phyloP scores from a whole-genome alignment of 2,797 vertebrate genomes.

The Cephalopachus bancanus region DNA sequence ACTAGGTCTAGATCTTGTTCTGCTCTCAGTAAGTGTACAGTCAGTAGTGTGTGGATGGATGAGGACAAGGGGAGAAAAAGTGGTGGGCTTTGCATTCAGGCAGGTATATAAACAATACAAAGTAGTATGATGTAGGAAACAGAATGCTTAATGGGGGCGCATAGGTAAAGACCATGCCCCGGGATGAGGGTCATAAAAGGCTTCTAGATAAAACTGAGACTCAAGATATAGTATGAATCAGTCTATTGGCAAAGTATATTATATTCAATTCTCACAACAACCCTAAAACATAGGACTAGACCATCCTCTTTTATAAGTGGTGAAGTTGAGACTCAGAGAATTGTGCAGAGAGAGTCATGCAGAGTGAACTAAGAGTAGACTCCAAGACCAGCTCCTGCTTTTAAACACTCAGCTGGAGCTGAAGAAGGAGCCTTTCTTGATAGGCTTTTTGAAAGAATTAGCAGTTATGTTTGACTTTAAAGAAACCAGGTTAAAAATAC shows the following conservation, averaged over 20 bases:
- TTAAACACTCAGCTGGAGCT: not conserved
- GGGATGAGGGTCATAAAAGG: not conserved
- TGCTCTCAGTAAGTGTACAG: not conserved
- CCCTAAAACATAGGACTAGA: not conserved
- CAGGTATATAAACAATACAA: not conserved
- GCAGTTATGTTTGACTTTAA: constrained; percentile 43
- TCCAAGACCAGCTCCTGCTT: constrained; percentile 6
- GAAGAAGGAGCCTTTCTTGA: not conserved
- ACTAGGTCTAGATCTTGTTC: not conserved
- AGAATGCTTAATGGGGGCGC: not conserved
- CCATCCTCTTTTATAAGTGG: not conserved
- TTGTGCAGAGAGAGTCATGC: not conserved
- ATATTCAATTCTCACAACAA: not conserved
- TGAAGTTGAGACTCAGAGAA: not conserved
- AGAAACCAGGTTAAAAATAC: constrained; percentile 62
- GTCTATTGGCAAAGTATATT: not conserved
- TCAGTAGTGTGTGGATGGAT: not conserved
- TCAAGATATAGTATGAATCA: not conserved
- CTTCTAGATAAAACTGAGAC: not conserved
- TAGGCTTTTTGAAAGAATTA: constrained; percentile 50
- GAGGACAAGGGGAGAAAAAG: not conserved
- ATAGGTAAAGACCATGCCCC: not conserved
- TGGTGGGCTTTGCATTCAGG: not conserved
- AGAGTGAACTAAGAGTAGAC: not conserved
- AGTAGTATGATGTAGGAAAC: not conserved